Evolutionary conservation across 2,888 invertebrate species (phyloP), one percentile per base, ranked within the genome.

Genomic region (Chouioia cunea): DNA sequence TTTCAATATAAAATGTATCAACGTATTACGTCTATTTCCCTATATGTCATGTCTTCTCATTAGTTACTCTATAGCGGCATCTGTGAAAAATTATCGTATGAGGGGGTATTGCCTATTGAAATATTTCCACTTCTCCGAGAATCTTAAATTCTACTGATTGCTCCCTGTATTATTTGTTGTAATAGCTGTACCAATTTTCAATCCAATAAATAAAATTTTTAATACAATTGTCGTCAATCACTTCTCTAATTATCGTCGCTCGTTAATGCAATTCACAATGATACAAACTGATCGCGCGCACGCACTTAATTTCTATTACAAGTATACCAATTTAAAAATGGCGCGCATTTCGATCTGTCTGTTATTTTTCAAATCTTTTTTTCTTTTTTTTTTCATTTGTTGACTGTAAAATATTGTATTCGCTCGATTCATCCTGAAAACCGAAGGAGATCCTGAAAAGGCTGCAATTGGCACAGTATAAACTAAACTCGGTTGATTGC

Each of bases 381-480:
- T 36, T 36, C 14, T 47, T 62, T 44, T 48, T 3, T 43, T 4
- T 57, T 48, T 43, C 15, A 18, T 14, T 16, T 48, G 52, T 22
- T 46, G 22, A 46, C 53, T 53, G 54, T 62, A 57, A 65, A 59
- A 58, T 67, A 72, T 72, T 67, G 64, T 60, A 60, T 60, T 47
- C 57, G 44, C 64, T 65, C 52, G 48, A 65, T 65, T 65, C 58
- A 70, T 70, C 27, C 57, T 67, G 70, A 73, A 36, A 70, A 70
- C 65, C 68, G 64, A 71, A 65, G 58, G 65, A 67, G 59, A 65
- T 57, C 60, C 65, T 71, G 70, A 69, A 71, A 68, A 73, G 67
- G 63, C 65, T 73, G 67, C 56, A 69, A 54, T 73, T 73, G 73
- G 73, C 73, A 73, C 73, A 73, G 46, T 53, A 27, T 63, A 73